A percentile compares a stretch with the other conserved stretches of the same genome.
Conservation (phyloP, 1,140 invertebrate species). For the Tetramorium parvispinum region DNA sequence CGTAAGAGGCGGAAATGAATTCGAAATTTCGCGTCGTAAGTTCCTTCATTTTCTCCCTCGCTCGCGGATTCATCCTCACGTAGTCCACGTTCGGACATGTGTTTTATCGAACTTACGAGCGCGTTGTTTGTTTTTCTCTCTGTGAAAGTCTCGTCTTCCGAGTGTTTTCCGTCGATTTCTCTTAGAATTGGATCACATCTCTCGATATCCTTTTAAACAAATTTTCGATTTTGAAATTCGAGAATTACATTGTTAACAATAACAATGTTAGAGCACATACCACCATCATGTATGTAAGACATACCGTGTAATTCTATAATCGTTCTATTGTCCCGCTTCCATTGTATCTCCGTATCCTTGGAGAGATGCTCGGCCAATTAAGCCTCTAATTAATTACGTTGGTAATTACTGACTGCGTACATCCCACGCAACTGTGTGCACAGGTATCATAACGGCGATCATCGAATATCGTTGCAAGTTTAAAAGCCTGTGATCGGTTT, state of each 20-base stretch:
- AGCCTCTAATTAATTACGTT: conserved; percentile 49
- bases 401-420: conserved; percentile 39
- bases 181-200: neutral
- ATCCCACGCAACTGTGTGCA: neutral
- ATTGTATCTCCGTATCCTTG: conserved; percentile 47
- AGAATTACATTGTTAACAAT: conserved; percentile 13
- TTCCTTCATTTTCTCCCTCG: conserved; percentile 52
- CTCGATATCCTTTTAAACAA: neutral
- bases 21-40: conserved; percentile 65
- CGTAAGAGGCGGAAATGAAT: conserved; percentile 65
- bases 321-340: conserved; percentile 19
- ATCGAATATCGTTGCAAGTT: conserved; percentile 6
- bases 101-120: conserved; percentile 55
- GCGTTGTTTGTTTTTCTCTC: conserved; percentile 20
- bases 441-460: neutral
- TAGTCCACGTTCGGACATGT: conserved; percentile 31
- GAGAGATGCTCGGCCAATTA: conserved; percentile 44
- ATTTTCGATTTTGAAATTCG: neutral
- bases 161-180: neutral
- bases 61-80: conserved; percentile 16
- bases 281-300: conserved; percentile 1
- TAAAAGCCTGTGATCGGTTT: neutral
- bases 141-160: neutral
- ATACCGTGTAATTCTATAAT: conserved; percentile 46
- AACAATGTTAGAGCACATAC: conserved; percentile 3